Percentiles rank a stretch among this genome's conserved stretches.
Evolutionary conservation across 2,888 invertebrate genomes (phyloP).

Genomic region (Dicycla oo): DNA sequence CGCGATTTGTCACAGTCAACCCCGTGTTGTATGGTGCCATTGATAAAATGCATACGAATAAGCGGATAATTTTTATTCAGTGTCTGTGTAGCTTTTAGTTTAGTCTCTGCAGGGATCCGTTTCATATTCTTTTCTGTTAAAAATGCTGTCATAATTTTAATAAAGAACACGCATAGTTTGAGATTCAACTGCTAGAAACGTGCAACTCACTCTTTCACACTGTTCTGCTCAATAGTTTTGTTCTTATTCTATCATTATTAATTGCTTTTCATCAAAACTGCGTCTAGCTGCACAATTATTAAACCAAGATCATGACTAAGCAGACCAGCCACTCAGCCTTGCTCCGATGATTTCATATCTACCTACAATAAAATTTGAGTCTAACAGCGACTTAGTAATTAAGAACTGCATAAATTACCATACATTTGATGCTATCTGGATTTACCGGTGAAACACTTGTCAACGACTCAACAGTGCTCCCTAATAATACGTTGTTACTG

Average conservation of each 20-base stretch:
- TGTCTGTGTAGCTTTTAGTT: conserved; percentile 10
- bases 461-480: conserved; percentile 67
- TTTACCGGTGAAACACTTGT: conserved; percentile 67
- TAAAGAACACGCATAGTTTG: background rate
- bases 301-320: conserved; percentile 49
- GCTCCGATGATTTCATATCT: conserved; percentile 58
- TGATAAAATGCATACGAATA: conserved; percentile 54
- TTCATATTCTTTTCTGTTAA: background rate
- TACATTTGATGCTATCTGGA: conserved; percentile 71
- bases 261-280: conserved; percentile 34
- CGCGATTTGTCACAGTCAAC: conserved; percentile 72
- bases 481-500: conserved; percentile 60
- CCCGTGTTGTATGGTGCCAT: conserved; percentile 52
- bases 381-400: conserved; percentile 69
- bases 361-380: conserved; percentile 52
- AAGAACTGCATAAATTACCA: conserved; percentile 74
- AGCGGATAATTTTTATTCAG: conserved; percentile 42
- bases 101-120: background rate
- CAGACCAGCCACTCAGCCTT: conserved; percentile 33
- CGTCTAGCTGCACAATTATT: conserved; percentile 44
- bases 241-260: conserved; percentile 1
- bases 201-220: background rate
- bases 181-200: background rate
- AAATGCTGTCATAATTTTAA: background rate
- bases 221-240: background rate